These are phyloP conservation scores for Drosophila mimetica DNA, from an alignment of 2,888 invertebrate species.

Conservation along the genomic window DNA sequence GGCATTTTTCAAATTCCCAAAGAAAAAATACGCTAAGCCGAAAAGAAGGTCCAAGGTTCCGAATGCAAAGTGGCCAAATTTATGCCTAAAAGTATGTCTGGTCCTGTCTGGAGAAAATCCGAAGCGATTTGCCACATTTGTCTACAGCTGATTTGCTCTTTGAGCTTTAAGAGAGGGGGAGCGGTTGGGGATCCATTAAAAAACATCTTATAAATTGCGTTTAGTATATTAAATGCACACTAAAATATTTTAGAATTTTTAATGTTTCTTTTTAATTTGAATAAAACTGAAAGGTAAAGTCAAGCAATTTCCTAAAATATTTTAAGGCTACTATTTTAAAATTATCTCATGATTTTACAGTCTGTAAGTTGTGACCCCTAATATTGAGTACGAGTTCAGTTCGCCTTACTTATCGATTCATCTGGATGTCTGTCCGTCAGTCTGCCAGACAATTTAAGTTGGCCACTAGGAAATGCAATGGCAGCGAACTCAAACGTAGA, in stretches of 20 bases:
- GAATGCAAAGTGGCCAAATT: conserved; percentile 74
- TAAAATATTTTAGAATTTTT: no score
- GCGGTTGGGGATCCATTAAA: not conserved
- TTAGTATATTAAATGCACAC: not conserved
- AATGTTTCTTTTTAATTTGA: no score
- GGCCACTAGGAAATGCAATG: conserved; percentile 31
- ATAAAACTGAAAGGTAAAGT: no score
- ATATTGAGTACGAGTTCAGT: conserved; percentile 2
- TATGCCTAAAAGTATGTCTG: conserved; percentile 65
- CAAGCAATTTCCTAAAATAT: no score
- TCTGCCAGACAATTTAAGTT: conserved; percentile 35
- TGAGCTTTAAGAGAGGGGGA: not conserved
- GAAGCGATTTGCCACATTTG: conserved; percentile 48
- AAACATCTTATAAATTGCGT: not conserved
- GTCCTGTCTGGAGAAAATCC: conserved; percentile 46
- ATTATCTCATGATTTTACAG: no score
- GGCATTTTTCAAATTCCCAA: conserved; percentile 71
- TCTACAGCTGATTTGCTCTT: conserved; percentile 47
- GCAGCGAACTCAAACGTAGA: conserved; percentile 32
- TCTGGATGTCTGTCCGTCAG: conserved; percentile 28
- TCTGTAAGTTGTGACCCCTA: not conserved
- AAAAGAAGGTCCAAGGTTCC: conserved; percentile 26
- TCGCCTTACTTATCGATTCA: conserved; percentile 4
- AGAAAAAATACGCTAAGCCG: conserved; percentile 55
- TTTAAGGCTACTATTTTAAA: no score